Evolutionary conservation across 2,113 vertebrate genomes (phyloP), one percentile per base, ranked within the genome.

Genomic region (Oryzias curvinotus): DNA sequence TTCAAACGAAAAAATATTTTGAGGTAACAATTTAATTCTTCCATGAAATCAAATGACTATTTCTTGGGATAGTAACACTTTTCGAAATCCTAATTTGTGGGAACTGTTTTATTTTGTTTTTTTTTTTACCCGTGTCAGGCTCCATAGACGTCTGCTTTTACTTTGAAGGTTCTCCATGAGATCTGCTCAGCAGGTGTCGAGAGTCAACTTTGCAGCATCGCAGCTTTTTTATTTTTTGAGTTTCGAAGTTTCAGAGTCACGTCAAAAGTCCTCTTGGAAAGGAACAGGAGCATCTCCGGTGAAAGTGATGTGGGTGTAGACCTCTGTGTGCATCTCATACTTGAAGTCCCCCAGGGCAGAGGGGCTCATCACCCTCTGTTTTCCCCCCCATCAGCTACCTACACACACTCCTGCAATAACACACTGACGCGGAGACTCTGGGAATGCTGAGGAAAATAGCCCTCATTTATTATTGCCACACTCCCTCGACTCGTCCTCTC

Each of bases 401-500:
- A 65, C 75, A 64, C 46, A 59, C 66, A 55, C 76, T 57, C 75
- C 51, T 52, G 46, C 68, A 48, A 54, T 44, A 42, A 65, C 64
- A 77, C 66, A 26, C 65, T 23, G 28, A 62, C 77, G 63, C 77
- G 76, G 61, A 49, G 69, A 69, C 58, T 65, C 80, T 77, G 78
- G 73, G 85, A 83, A 86, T 80, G 76, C 81, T 62, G 75, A 81
- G 72, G 87, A 73, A 90, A 92, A 92, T 91, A 84, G 89, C 80
- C 82, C 88, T 90, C 91, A 93, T 93, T 91, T 91, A 92, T 92
- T 94, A 95, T 90, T 88, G 90, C 89, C 88, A 90, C 68, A 85
- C 88, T 89, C 89, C 89, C 88, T 87, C 83, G 78, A 83, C 81
- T 78, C 83, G 80, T 90, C 90, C 83, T 75, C 77, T 71, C 86